Evolutionary conservation across 2,113 vertebrate genomes (phyloP).

Genomic region (Hucho hucho): DNA sequence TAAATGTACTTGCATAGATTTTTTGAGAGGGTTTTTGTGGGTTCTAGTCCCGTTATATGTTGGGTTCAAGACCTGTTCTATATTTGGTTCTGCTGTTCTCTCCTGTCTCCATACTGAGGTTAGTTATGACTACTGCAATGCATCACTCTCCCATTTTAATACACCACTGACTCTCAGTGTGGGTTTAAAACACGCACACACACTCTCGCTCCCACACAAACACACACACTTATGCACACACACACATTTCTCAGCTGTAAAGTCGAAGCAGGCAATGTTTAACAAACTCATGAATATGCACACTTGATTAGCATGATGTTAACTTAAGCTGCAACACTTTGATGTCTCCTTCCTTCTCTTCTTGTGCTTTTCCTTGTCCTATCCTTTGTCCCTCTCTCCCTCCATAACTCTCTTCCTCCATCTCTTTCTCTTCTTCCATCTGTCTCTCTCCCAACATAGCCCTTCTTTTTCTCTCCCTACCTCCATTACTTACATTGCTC

Average conservation of each 20-base stretch:
- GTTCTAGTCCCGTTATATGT: neutral
- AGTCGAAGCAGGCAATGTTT: constrained; percentile 49
- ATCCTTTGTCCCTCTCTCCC: neutral
- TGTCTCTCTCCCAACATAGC: constrained; percentile 17
- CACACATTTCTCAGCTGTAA: constrained; percentile 27
- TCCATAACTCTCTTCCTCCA: constrained; percentile 9
- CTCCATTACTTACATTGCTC: neutral
- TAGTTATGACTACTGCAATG: constrained; percentile 71
- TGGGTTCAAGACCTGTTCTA: neutral
- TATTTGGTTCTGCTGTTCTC: constrained; percentile 33
- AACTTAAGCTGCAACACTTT: constrained; percentile 63
- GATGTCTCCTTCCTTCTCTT: constrained; percentile 42
- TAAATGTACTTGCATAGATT: too few species aligned
- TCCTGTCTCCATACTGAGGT: constrained; percentile 47
- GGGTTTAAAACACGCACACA: constrained; percentile 39
- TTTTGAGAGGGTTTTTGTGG: too few species aligned
- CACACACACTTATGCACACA: constrained; percentile 16
- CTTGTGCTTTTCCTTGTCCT: neutral
- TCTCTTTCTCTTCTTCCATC: constrained; percentile 32
- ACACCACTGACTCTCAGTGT: constrained; percentile 55
- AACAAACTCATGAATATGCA: constrained; percentile 70
- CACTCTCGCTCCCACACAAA: neutral
- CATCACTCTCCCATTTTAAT: constrained; percentile 75
- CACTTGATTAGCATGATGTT: constrained; percentile 54
- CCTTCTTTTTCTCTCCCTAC: constrained; percentile 20